Base-by-base conservation (phyloP, 2,797 vertebrate genomes). In the Oreortyx pictus region DNA sequence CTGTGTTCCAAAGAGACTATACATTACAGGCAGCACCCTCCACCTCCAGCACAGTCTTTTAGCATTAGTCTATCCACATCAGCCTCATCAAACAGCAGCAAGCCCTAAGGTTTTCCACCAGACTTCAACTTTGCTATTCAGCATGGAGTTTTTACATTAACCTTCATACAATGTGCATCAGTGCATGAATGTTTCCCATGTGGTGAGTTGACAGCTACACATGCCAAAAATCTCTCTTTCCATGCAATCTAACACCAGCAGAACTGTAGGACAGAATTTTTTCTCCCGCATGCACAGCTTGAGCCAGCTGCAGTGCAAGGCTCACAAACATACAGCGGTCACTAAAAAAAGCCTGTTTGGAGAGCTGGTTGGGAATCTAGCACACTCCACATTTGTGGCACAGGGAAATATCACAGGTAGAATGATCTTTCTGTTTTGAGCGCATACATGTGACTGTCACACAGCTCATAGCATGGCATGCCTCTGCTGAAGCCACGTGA, bases 161-260 rank as follows among this genome's bases (percentile, higher is more conserved):
- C 98, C 98, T 98, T 98, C 97, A 97, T 92, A 97, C 96, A 92
- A 79, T 88, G 98, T 97, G 97, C 98, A 98, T 76, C 90, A 96
- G 97, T 94, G 97, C 97, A 97, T 96, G 97, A 97, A 97, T 97
- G 97, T 78, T 97, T 97, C 97, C 97, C 95, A 84, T 76, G 97
- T 94, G 96, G 94, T 94, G 96, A 97, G 96, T 97, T 98, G 97
- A 97, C 97, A 98, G 97, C 94, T 93, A 96, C 96, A 94, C 94
- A 88, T 97, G 97, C 97, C 97, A 98, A 98, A 97, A 96, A 95
- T 95, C 97, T 96, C 97, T 97, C 97, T 97, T 98, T 94, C 97
- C 98, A 93, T 97, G 95, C 97, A 97, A 95, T 96, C 98, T 98
- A 98, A 93, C 97, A 97, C 96, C 97, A 96, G 96, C 95, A 97